Conservation (phyloP, 2,113 vertebrate species). For the Clarias magur region DNA sequence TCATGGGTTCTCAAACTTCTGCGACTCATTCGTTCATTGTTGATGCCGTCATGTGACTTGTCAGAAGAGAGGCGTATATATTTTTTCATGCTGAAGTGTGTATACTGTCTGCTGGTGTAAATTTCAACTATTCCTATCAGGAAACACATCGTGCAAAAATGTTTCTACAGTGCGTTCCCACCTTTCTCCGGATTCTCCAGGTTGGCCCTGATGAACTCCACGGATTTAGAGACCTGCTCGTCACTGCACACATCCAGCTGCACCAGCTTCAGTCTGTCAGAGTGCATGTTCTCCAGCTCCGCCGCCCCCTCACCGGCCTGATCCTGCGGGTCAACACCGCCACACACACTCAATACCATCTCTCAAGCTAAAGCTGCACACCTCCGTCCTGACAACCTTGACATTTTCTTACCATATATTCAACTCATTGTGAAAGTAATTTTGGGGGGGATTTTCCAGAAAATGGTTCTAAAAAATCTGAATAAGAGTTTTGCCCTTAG, state of each 20-base stretch:
- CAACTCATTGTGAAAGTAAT: neutral
- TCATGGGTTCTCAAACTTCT: neutral
- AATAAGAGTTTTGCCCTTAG: neutral
- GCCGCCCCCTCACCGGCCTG: conserved; percentile 74
- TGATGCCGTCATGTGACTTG: too few relatives aligned
- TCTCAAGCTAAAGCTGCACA: neutral
- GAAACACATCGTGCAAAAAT: too few relatives aligned
- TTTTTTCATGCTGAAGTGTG: too few relatives aligned
- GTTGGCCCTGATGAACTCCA: conserved; percentile 70
- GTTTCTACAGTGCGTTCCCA: conserved; percentile 36
- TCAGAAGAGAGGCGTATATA: too few relatives aligned
- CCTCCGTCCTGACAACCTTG: neutral
- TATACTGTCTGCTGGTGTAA: too few relatives aligned
- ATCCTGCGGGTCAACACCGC: conserved; percentile 62
- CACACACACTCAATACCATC: neutral
- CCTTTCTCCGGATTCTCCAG: conserved; percentile 75
- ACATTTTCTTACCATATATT: neutral
- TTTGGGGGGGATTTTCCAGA: too few relatives aligned
- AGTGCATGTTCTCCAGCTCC: conserved; percentile 73
- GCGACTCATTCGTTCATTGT: too few relatives aligned
- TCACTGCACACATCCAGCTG: conserved; percentile 88
- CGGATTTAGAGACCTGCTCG: conserved; percentile 75
- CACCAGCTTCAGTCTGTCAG: conserved; percentile 80
- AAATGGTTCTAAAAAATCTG: neutral
- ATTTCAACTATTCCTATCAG: too few relatives aligned